These are phyloP conservation scores for Pemphigus obesinymphae DNA, from an alignment of 1,140 invertebrate genomes.

Conservation along the genomic window DNA sequence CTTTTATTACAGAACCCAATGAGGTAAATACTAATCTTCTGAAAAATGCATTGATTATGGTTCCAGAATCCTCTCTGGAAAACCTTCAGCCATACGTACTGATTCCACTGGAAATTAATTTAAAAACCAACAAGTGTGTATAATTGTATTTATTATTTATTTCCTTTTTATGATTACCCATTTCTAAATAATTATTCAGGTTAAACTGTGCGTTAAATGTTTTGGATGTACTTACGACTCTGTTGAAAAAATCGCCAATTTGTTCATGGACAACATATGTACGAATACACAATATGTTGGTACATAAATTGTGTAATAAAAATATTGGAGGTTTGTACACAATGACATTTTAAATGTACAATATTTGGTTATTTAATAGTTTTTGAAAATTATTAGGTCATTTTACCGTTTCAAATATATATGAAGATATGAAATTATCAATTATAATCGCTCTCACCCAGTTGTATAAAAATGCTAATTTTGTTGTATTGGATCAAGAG, in stretches of 20 bases:
- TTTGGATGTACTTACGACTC: neutral
- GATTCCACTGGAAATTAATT: constrained; percentile 33
- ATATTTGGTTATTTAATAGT: neutral
- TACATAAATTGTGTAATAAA: neutral
- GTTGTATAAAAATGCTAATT: neutral
- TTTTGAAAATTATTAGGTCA: neutral
- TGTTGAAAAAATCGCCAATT: constrained; percentile 15
- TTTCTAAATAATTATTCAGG: neutral
- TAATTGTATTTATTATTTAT: neutral
- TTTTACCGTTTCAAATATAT: neutral
- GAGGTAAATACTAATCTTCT: neutral
- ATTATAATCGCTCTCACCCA: neutral
- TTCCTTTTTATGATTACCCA: neutral
- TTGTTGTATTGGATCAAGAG: neutral
- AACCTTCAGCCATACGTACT: constrained; percentile 17
- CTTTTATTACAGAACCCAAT: constrained; percentile 35
- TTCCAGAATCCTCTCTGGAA: constrained; percentile 2
- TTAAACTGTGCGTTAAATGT: neutral
- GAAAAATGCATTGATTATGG: neutral
- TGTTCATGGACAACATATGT: neutral
- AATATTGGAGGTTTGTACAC: neutral
- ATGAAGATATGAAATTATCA: neutral
- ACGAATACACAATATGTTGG: constrained; percentile 11
- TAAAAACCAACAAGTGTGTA: constrained; percentile 18
- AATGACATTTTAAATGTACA: neutral